Evolutionary conservation across 2,113 vertebrate genomes (phyloP), one percentile per base, ranked within the genome.

Genomic region (Cisticola juncidis): DNA sequence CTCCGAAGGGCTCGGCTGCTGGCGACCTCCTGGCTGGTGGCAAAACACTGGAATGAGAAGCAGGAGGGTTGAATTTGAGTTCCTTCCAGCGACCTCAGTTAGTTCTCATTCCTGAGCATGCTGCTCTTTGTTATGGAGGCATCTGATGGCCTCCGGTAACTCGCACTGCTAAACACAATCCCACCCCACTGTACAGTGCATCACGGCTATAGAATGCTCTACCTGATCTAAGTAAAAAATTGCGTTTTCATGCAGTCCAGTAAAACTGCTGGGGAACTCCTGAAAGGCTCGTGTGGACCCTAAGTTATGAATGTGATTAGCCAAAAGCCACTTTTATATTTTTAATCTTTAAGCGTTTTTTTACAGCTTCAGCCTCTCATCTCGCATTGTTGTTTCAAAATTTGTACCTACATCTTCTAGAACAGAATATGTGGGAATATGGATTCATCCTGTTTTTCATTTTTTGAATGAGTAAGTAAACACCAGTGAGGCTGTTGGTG

Each of bases 201-300:
- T 97, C 85, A n/a, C 81, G 94, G 95, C 98, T 97, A 91, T 97
- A 97, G 98, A 98, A 97, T 85, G 91, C 95, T 96, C 95, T 96
- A 61, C 88, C 86, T 9, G 13, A 74, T 93, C 93, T 94, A 62
- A 84, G 83, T 86, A 73, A 31, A 45, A 88, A 38, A 42, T 86
- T 62, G 18, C 72, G 26, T 72, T 95, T 82, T 82, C 66, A 77
- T 77, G 53, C 64, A 65, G 81, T 61, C 60, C 77, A 21, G 42
- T 36, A 25, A 50, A 70, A 51, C 71, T 93, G 64, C 45, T 38
- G 36, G 70, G 50, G 64, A 94, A 81, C 68, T 85, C 92, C 14
- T 82, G 91, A 90, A 53, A 95, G 70, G 53, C 53, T 82, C 35
- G 50, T 74, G 78, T 40, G 57, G 79, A 68, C 65, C 66, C 84